Percentiles rank a stretch among this genome's conserved stretches.
Evolutionary conservation across 2,113 vertebrate genomes (phyloP).

Genomic region (Bettongia penicillata): DNA sequence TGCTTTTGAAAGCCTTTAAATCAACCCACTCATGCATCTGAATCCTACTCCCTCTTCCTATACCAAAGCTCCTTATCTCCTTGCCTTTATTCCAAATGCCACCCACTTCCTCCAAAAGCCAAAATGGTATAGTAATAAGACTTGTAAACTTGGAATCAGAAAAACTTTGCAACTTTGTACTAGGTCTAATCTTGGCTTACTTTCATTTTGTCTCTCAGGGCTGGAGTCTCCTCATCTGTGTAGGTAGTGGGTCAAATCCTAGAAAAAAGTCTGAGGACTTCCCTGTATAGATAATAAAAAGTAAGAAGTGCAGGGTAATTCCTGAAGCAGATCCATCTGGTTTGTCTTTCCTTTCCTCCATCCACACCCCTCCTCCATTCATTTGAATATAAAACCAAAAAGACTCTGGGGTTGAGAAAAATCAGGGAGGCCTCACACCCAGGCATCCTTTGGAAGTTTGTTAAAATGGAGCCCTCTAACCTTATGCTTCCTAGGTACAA

Average conservation of each 20-base stretch:
- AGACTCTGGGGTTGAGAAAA: background rate
- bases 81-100: background rate
- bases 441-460: background rate
- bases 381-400: background rate
- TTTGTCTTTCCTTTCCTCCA: background rate
- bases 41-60: background rate
- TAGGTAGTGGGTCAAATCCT: background rate
- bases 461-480: background rate
- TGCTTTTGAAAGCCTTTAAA: background rate
- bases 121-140: background rate
- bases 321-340: background rate
- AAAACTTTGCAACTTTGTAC: background rate
- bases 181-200: background rate
- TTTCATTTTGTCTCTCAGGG: background rate
- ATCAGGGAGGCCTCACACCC: background rate
- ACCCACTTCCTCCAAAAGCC: background rate
- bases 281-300: background rate
- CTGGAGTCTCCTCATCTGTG: background rate
- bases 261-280: background rate
- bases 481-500: background rate
- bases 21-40: background rate
- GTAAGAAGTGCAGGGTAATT: background rate
- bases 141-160: background rate
- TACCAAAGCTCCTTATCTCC: background rate
- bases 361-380: background rate